Conservation (phyloP, 1,140 invertebrate species). For the Aradophagus sp. region DNA sequence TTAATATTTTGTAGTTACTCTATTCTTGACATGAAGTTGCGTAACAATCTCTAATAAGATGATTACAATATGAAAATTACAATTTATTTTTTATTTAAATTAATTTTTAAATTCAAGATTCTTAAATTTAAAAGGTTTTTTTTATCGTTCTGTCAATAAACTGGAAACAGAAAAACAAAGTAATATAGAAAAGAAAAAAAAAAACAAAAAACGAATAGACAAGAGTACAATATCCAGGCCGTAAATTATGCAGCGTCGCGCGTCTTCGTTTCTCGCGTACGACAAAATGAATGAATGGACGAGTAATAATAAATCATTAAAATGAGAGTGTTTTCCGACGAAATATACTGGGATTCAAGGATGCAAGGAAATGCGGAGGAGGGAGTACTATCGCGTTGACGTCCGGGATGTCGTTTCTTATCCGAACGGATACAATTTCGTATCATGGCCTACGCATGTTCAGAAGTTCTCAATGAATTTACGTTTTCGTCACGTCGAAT, state of each 20-base stretch:
- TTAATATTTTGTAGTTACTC: too few relatives aligned
- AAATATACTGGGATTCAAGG: slow-evolving; percentile 48
- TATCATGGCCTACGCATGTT: slow-evolving; percentile 67
- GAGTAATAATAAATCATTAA: slow-evolving; percentile 19
- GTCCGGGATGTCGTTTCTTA: slow-evolving; percentile 72
- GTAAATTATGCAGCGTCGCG: not conserved
- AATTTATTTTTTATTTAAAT: too few relatives aligned
- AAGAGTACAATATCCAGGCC: too few relatives aligned
- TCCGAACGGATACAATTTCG: slow-evolving; percentile 66
- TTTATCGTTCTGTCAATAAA: too few relatives aligned
- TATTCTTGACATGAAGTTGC: too few relatives aligned
- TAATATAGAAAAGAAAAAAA: too few relatives aligned
- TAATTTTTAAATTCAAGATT: too few relatives aligned
- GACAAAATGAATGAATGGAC: slow-evolving; percentile 22
- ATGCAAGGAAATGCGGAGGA: slow-evolving; percentile 72
- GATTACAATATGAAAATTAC: too few relatives aligned
- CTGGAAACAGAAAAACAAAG: too few relatives aligned
- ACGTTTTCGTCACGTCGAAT: slow-evolving; percentile 47
- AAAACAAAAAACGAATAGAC: too few relatives aligned
- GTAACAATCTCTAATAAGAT: too few relatives aligned
- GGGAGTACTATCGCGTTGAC: slow-evolving; percentile 64
- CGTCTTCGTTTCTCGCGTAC: slow-evolving; percentile 15
- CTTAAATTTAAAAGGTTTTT: too few relatives aligned
- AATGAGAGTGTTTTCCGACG: slow-evolving; percentile 41
- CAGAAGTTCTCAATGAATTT: slow-evolving; percentile 61